Conservation (phyloP, 2,888 invertebrate species). For the Trissolcus brochymenae region DNA sequence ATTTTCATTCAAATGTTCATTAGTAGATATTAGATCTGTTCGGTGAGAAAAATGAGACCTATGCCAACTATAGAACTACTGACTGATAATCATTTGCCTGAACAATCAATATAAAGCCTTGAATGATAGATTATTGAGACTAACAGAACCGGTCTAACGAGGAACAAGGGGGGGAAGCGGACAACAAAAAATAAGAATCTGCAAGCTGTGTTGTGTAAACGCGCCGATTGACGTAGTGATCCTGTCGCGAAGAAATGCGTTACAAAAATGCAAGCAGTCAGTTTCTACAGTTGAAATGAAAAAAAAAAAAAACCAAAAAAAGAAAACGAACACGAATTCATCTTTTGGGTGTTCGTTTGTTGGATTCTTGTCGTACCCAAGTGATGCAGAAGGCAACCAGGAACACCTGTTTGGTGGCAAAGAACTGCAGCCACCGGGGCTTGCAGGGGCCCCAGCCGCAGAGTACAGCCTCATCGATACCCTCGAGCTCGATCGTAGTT, state of each 20-base stretch:
- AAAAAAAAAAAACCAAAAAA: no score
- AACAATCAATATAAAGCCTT: conserved; percentile 12
- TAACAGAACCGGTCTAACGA: conserved; percentile 8
- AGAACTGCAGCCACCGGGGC: conserved; percentile 85
- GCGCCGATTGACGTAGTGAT: conserved; percentile 1
- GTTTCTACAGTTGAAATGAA: neutral
- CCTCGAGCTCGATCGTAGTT: conserved; percentile 63
- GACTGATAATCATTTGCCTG: conserved; percentile 12
- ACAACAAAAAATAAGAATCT: conserved; percentile 6
- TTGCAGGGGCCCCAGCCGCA: conserved; percentile 90
- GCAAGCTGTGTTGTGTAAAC: conserved; percentile 1
- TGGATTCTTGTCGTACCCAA: conserved; percentile 80
- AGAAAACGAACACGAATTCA: no score
- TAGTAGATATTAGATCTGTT: no score
- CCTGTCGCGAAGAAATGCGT: neutral
- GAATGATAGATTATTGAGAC: conserved; percentile 9
- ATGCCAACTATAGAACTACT: neutral
- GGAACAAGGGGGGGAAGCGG: neutral
- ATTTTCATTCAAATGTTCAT: no score
- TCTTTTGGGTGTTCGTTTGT: no score
- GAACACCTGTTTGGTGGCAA: conserved; percentile 92
- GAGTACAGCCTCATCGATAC: conserved; percentile 78
- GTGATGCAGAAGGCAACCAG: conserved; percentile 91
- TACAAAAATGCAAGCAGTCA: neutral
- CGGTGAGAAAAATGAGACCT: neutral